Base-by-base conservation (phyloP, 2,888 invertebrate species). In the Osmoderma eremita region DNA sequence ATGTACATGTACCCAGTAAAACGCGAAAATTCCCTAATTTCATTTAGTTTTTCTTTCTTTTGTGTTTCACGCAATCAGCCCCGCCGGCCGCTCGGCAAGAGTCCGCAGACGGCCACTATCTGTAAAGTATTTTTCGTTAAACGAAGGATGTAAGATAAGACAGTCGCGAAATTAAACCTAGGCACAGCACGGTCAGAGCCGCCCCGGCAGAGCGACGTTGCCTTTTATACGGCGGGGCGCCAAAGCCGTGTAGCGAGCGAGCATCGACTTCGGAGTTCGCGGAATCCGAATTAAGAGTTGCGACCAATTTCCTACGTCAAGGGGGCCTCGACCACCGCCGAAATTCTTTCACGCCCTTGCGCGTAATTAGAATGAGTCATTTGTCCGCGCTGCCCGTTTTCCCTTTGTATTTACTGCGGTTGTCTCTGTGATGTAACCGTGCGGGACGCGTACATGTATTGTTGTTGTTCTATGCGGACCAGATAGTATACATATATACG, bases 261-360 rank as follows among this genome's bases (percentile, higher is more conserved):
- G 17, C 58, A 36, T 45, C 58, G 58, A 61, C 58, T 61, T 45
- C 45, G 58, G 30, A 45, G 42, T 61, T 61, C 45, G 58, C 58
- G 58, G 45, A 61, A 61, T 61, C 45, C 58, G 58, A 61, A 61
- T 61, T 61, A 61, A 61, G 58, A 61, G 58, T 61, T 45, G 58
- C 42, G 58, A 61, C 58, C 58, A 61, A 61, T 61, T 61, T 61
- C 58, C 45, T 61, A 30, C 58, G 45, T 8, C 42, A 36, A 61
- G 58, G 58, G 58, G 42, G 15, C 58, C 45, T 45, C 58, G 30
- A 45, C 58, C 45, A 61, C 45, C 30, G 45, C 45, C 58, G 45
- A 61, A 61, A 61, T 61, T 61, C 58, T 61, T 61, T 61, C 58
- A 61, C 58, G 58, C 58, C 58, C 45, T 61, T 61, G 58, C 58